These are phyloP conservation scores for Proterorhinus semilunaris DNA, from an alignment of 2,113 vertebrate species.

Conservation along the genomic window DNA sequence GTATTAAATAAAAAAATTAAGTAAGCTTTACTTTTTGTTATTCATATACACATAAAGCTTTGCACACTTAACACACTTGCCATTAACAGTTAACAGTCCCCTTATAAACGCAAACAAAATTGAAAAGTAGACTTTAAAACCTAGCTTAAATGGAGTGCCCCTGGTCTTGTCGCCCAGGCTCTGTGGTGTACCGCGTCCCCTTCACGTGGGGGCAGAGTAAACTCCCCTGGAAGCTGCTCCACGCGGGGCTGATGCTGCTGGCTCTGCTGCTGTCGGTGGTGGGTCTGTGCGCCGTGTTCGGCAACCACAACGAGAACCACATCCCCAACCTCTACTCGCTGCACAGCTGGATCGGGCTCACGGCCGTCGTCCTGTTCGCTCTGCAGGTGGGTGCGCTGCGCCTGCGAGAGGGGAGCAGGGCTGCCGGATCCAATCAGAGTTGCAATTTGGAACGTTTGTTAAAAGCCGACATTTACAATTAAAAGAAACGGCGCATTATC, in stretches of 20 bases:
- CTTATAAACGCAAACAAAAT: no score
- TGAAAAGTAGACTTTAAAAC: no score
- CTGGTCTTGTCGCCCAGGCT: constrained; percentile 61
- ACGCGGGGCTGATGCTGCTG: constrained; percentile 74
- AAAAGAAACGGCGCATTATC: no score
- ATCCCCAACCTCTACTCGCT: constrained; percentile 86
- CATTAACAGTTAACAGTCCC: no score
- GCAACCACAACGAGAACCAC: constrained; percentile 65
- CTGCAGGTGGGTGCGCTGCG: constrained; percentile 77
- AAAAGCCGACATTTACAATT: no score
- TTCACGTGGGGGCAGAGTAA: constrained; percentile 81
- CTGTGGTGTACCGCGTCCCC: constrained; percentile 87
- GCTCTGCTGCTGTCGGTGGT: constrained; percentile 75
- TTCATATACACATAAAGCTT: no score
- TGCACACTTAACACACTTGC: no score
- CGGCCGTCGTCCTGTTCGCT: constrained; percentile 80
- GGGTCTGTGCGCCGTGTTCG: constrained; percentile 86
- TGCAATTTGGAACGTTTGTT: no score
- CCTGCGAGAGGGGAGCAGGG: neutral
- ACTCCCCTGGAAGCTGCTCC: constrained; percentile 87
- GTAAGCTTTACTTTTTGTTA: neutral
- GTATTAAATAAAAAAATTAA: no score
- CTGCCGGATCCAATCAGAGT: neutral
- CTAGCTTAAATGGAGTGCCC: no score
- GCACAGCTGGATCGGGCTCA: constrained; percentile 93